phyloP scores from a whole-genome alignment of 1,140 invertebrate genomes.

The Leptestheria dahalacensis region DNA sequence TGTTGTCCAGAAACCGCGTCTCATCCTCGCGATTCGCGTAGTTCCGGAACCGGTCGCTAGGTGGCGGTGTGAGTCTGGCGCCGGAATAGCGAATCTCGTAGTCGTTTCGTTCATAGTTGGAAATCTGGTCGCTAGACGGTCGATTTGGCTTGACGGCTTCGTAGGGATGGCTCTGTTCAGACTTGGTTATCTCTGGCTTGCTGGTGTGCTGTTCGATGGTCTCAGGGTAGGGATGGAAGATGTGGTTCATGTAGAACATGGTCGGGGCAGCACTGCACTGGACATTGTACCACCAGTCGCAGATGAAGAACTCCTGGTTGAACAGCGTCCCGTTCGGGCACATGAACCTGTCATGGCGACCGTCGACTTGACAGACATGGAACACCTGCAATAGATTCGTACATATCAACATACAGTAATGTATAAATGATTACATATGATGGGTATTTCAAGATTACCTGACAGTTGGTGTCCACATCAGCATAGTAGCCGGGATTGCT shows the following conservation, averaged over 20 bases:
- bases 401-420: too few species aligned
- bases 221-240: neutral
- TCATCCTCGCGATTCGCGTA: too few species aligned
- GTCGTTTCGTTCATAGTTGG: too few species aligned
- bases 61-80: too few species aligned
- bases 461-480: conserved; percentile 68
- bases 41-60: too few species aligned
- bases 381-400: conserved; percentile 30
- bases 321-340: conserved; percentile 41
- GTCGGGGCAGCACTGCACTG: conserved; percentile 38
- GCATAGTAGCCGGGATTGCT: conserved; percentile 72
- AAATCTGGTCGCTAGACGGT: too few species aligned
- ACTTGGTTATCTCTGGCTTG: neutral
- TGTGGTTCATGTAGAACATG: neutral
- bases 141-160: neutral
- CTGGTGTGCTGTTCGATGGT: neutral
- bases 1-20: too few species aligned
- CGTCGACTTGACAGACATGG: conserved; percentile 38
- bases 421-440: too few species aligned
- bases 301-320: conserved; percentile 44
- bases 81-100: too few species aligned
- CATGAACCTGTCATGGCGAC: conserved; percentile 35
- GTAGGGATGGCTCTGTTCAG: neutral
- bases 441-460: conserved; percentile 35
- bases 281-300: conserved; percentile 89